A percentile compares a stretch with the other conserved stretches of the same genome.
phyloP scores from a whole-genome alignment of 92 coral and sea anemone species.

The Epizoanthus stellaris region DNA sequence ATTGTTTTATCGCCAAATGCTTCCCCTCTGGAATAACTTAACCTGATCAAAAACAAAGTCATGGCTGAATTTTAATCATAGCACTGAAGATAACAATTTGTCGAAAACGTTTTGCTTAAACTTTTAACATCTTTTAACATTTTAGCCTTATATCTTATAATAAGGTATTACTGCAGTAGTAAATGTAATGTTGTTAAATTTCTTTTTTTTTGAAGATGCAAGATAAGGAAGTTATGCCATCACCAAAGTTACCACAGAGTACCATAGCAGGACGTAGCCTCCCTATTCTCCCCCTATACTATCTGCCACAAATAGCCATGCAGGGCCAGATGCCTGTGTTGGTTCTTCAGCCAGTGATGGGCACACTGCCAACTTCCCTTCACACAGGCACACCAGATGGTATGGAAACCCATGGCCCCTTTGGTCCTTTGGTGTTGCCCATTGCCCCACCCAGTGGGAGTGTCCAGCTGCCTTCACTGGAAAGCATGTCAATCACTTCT shows the following conservation, averaged over 20 bases:
- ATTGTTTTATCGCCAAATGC: too few species aligned
- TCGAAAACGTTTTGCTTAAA: too few species aligned
- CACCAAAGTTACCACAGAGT: background rate
- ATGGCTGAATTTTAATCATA: too few species aligned
- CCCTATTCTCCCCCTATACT: constrained; percentile 56
- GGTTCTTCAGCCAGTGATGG: constrained; percentile 72
- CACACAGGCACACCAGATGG: constrained; percentile 2
- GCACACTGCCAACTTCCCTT: background rate
- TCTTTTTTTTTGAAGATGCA: background rate
- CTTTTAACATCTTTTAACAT: too few species aligned
- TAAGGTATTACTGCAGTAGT: too few species aligned
- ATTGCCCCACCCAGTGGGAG: constrained; percentile 37
- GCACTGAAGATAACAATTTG: too few species aligned
- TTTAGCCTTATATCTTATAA: too few species aligned
- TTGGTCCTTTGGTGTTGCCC: constrained; percentile 61
- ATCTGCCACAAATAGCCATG: constrained; percentile 80
- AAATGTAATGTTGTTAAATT: background rate
- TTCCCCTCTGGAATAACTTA: too few species aligned
- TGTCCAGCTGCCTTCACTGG: constrained; percentile 1
- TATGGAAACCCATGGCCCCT: constrained; percentile 5
- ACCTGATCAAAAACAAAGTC: too few species aligned
- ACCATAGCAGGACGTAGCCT: background rate
- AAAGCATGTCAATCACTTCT: background rate
- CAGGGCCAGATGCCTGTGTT: constrained; percentile 67
- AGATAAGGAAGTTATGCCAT: constrained; percentile 2